Percentiles rank a stretch among this genome's conserved stretches.
phyloP scores from a whole-genome alignment of 2,888 invertebrate genomes.

The Eledona agricola region DNA sequence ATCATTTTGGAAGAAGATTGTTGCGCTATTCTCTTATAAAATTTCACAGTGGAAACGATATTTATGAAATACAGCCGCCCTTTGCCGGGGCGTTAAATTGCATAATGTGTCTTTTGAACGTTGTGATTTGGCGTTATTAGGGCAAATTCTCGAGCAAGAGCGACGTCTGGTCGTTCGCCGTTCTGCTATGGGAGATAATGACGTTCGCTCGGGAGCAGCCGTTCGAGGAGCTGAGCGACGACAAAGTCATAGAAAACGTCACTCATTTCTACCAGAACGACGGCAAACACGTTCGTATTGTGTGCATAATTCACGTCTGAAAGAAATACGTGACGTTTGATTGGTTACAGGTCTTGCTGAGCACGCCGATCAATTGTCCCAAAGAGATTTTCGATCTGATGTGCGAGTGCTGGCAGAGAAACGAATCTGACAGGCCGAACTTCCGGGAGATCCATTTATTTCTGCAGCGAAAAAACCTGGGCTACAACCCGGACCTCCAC shows the following conservation, averaged over 20 bases:
- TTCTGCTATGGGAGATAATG: conserved; percentile 87
- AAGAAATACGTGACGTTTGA: conserved; percentile 31
- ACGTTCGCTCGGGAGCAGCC: conserved; percentile 85
- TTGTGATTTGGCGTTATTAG: conserved; percentile 59
- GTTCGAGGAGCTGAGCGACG: conserved; percentile 80
- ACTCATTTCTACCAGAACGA: conserved; percentile 80
- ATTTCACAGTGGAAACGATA: too few species aligned
- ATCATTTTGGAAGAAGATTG: too few species aligned
- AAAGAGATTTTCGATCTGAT: conserved; percentile 87
- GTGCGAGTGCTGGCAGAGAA: conserved; percentile 87
- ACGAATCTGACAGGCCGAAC: conserved; percentile 78
- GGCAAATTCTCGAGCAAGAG: conserved; percentile 84
- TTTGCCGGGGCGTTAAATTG: too few species aligned
- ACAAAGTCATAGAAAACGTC: conserved; percentile 84
- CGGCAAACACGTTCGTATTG: conserved; percentile 71
- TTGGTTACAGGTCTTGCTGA: conserved; percentile 65
- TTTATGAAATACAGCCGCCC: too few species aligned
- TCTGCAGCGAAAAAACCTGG: conserved; percentile 79
- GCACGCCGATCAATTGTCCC: conserved; percentile 79
- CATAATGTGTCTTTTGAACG: conserved; percentile 7
- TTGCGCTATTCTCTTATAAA: too few species aligned
- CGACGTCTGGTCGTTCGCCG: conserved; percentile 90
- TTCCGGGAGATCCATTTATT: conserved; percentile 88
- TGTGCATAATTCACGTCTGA: conserved; percentile 10
- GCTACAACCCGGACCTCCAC: conserved; percentile 61